phyloP scores from a whole-genome alignment of 2,888 invertebrate species.

The Pristionchus mayeri region DNA sequence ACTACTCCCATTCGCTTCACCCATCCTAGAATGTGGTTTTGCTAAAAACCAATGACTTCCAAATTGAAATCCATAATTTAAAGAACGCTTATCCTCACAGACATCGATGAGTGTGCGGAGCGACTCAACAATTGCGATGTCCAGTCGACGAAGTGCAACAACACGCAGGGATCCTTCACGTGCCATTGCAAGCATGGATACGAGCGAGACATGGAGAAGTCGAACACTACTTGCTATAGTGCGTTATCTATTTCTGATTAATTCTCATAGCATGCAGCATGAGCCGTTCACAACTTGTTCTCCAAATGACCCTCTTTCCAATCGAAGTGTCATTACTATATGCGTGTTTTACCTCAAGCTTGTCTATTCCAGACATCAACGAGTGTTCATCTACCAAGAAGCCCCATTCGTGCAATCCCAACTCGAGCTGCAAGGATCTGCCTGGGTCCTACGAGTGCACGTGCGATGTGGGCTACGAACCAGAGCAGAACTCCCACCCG shows the following conservation, averaged over 20 bases:
- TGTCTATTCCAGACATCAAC: conserved; percentile 27
- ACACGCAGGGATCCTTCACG: background rate
- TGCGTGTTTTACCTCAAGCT: background rate
- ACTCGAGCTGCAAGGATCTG: conserved; percentile 31
- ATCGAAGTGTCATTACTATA: too few species aligned
- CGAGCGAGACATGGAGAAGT: background rate
- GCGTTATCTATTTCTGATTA: background rate
- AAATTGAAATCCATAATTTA: too few species aligned
- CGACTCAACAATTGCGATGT: conserved; percentile 22
- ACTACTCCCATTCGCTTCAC: too few species aligned
- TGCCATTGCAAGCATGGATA: conserved; percentile 48
- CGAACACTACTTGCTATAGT: conserved; percentile 18
- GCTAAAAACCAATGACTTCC: too few species aligned
- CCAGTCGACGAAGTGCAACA: conserved; percentile 34
- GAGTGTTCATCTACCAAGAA: conserved; percentile 42
- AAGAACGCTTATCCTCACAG: too few species aligned
- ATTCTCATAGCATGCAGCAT: too few species aligned
- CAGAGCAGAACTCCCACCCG: conserved; percentile 26
- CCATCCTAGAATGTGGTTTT: too few species aligned
- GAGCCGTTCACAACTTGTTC: too few species aligned
- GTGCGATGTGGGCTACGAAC: conserved; percentile 39
- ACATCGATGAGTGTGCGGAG: conserved; percentile 47
- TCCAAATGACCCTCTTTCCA: too few species aligned
- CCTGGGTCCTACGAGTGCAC: conserved; percentile 44
- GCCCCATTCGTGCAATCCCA: conserved; percentile 43